Evolutionary conservation across 2,888 invertebrate species (phyloP).

Genomic region (Ditylenchus weischeri): DNA sequence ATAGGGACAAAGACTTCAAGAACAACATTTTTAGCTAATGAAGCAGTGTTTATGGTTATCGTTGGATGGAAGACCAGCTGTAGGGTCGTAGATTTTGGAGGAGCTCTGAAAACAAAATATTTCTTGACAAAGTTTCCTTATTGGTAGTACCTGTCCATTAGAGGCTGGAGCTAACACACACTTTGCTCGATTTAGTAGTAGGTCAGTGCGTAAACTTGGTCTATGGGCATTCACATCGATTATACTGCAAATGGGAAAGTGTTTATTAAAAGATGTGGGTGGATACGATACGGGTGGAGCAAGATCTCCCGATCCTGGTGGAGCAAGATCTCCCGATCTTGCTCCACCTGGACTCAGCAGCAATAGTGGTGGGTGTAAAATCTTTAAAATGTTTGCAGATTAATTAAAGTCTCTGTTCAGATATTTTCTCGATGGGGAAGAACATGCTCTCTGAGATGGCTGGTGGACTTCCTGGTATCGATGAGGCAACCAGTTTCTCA

Average conservation of each 20-base stretch:
- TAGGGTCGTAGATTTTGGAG: too few species aligned
- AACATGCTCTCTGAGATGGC: constrained; percentile 88
- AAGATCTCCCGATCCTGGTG: too few species aligned
- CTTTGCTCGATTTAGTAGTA: constrained; percentile 38
- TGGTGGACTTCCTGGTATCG: constrained; percentile 95
- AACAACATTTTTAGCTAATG: too few species aligned
- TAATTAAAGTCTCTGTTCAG: constrained; percentile 60
- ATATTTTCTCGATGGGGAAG: constrained; percentile 74
- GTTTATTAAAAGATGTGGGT: constrained; percentile 7
- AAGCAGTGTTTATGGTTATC: too few species aligned
- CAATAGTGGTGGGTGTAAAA: neutral
- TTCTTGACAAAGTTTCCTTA: too few species aligned
- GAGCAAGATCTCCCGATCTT: constrained; percentile 5
- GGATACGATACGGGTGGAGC: neutral
- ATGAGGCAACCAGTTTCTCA: constrained; percentile 99
- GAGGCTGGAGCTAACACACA: constrained; percentile 16
- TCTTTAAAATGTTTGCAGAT: neutral
- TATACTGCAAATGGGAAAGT: constrained; percentile 25
- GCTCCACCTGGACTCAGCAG: constrained; percentile 2
- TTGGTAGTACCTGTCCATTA: neutral
- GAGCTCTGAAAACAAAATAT: too few species aligned
- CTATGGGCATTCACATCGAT: constrained; percentile 68
- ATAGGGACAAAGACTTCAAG: too few species aligned
- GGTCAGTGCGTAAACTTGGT: constrained; percentile 80
- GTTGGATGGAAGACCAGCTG: too few species aligned